Percentiles rank a stretch among this genome's conserved stretches.
Evolutionary conservation across 2,888 invertebrate species (phyloP).

Genomic region (Psylliodes chrysocephalus): DNA sequence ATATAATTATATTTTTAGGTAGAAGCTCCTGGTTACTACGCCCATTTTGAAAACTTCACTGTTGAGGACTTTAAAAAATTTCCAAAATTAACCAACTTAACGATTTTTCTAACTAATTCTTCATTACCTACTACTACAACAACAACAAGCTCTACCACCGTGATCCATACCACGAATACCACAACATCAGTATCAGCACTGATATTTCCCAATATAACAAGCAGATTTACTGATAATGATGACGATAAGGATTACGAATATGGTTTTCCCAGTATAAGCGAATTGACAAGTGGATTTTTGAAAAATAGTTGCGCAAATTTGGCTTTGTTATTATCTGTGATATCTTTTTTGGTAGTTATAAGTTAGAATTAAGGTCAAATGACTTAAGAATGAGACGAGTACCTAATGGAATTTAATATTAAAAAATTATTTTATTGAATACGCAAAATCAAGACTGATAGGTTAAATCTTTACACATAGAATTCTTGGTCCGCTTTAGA

Average conservation of each 20-base stretch:
- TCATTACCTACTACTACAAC: conserved; percentile 35
- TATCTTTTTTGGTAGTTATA: not conserved
- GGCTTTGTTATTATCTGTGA: not conserved
- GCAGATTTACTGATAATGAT: not conserved
- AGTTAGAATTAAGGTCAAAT: no score
- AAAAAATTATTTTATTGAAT: no score
- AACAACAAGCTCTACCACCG: conserved; percentile 11
- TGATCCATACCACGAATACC: not conserved
- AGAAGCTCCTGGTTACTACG: conserved; percentile 44
- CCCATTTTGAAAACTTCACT: conserved; percentile 19
- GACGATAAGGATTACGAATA: not conserved
- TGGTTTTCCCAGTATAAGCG: not conserved
- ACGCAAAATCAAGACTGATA: no score
- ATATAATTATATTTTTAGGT: conserved; percentile 39
- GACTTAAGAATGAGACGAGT: no score
- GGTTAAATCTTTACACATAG: no score
- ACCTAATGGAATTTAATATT: no score
- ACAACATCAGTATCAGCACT: not conserved
- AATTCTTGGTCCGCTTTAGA: no score
- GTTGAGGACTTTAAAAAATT: conserved; percentile 30
- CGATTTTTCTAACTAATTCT: conserved; percentile 35
- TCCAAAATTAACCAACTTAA: conserved; percentile 30
- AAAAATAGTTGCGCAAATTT: not conserved
- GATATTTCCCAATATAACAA: not conserved
- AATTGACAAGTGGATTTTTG: not conserved